These are phyloP conservation scores for Phenganax marumi DNA, from an alignment of 92 coral and sea anemone species.

Conservation along the genomic window DNA sequence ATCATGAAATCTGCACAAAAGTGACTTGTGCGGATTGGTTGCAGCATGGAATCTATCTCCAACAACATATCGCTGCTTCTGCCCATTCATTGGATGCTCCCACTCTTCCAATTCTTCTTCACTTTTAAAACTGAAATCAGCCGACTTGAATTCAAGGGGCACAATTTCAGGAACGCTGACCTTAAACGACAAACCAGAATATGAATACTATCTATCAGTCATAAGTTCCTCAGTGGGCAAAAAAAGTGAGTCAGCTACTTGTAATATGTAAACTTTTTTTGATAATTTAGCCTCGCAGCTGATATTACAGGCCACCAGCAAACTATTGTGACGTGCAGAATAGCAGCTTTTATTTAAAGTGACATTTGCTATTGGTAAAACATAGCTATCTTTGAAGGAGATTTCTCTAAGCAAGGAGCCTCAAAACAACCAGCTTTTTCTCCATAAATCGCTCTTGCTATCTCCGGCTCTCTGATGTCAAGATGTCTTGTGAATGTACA, in stretches of 20 bases:
- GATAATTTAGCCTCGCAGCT: no score
- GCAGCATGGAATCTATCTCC: neutral
- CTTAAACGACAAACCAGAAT: neutral
- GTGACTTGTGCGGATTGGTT: neutral
- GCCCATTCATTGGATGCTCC: neutral
- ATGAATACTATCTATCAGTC: neutral
- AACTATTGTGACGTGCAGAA: no score
- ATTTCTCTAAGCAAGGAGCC: neutral
- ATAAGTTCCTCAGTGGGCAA: neutral
- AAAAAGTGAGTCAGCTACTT: no score
- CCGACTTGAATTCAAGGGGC: conserved; percentile 26
- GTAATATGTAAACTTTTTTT: no score
- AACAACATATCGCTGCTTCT: neutral
- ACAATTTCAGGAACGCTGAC: conserved; percentile 27
- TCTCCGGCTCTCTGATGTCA: neutral
- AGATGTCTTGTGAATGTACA: neutral
- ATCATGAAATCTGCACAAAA: neutral
- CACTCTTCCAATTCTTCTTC: neutral
- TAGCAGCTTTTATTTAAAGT: neutral
- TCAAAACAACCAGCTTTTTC: neutral
- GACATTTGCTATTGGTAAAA: neutral
- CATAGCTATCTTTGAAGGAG: no score
- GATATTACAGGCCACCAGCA: no score
- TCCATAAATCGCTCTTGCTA: neutral
- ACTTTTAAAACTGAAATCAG: neutral